These are phyloP conservation scores for Benthosema pterotum DNA, from an alignment of 2,797 vertebrate species.

Conservation along the genomic window DNA sequence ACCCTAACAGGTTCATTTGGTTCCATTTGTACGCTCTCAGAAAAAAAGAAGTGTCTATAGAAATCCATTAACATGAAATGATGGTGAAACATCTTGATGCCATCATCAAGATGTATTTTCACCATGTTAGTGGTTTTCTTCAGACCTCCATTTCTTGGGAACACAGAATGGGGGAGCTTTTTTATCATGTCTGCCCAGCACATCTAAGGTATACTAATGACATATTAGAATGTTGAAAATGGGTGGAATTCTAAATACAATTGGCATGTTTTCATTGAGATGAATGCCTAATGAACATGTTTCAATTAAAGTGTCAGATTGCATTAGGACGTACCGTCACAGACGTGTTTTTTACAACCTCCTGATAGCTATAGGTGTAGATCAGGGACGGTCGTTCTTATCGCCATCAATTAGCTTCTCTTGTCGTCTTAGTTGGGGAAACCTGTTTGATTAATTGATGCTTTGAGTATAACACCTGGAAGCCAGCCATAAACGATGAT, in stretches of 20 bases:
- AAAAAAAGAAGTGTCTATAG: no score
- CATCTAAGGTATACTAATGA: no score
- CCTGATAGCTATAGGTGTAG: conserved; percentile 22
- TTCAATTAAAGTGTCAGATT: conserved; percentile 56
- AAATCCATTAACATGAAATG: no score
- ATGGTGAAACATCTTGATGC: no score
- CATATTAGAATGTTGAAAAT: no score
- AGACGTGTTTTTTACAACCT: conserved; percentile 48
- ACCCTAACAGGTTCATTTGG: no score
- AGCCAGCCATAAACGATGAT: conserved; percentile 29
- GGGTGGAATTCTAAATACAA: conserved; percentile 27
- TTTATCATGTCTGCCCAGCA: no score
- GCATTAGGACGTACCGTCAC: conserved; percentile 40
- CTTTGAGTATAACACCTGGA: conserved; percentile 51
- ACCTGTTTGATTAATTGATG: conserved; percentile 59
- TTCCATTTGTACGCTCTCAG: no score
- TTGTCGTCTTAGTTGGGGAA: conserved; percentile 47
- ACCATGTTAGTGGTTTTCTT: no score
- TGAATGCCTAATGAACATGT: conserved; percentile 56
- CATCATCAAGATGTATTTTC: no score
- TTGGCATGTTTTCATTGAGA: conserved; percentile 33
- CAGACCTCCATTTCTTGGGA: no score
- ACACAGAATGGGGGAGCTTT: no score
- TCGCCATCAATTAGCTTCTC: conserved; percentile 57
- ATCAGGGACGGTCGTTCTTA: conserved; percentile 45